Base-by-base conservation (phyloP, 64 coral and sea anemone genomes). In the Astreopora myriophthalma region DNA sequence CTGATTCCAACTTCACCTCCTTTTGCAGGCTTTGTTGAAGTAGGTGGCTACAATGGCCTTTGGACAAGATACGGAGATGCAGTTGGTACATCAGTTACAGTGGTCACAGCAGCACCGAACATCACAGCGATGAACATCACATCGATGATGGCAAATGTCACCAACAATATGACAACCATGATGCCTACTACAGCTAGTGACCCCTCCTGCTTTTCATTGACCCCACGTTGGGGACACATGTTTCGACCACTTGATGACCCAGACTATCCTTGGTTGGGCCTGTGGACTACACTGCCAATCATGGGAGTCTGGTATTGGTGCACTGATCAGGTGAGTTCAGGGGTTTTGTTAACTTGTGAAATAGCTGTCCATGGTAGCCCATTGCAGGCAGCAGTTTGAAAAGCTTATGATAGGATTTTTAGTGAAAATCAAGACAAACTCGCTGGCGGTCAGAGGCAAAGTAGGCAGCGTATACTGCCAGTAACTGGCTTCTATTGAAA, bases 311-410 rank as follows among this genome's bases (percentile, higher is more conserved):
- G 94, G 97, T 99, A 99, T 73, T 99, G 97, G 97, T 99, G 97
- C n/a, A 99, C 97, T 29, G 97, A 99, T 88, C 97, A 99, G 97
- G 97, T n/a, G n/a, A n/a, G n/a, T n/a, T n/a, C n/a, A n/a, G n/a
- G n/a, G n/a, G n/a, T n/a, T n/a, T n/a, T n/a, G n/a, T n/a, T n/a
- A n/a, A n/a, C n/a, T n/a, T n/a, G n/a, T n/a, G n/a, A n/a, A n/a
- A n/a, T n/a, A n/a, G n/a, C n/a, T n/a, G n/a, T n/a, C n/a, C n/a
- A n/a, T n/a, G n/a, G n/a, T n/a, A n/a, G n/a, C n/a, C n/a, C n/a
- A n/a, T n/a, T n/a, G n/a, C n/a, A n/a, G n/a, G n/a, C n/a, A n/a
- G n/a, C n/a, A n/a, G n/a, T n/a, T n/a, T n/a, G n/a, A n/a, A n/a
- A n/a, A n/a, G n/a, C n/a, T n/a, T n/a, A n/a, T n/a, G n/a, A n/a